Percentiles rank a stretch among this genome's conserved stretches.
Evolutionary conservation across 64 coral and sea anemone genomes (phyloP).

Genomic region (Acropora tenuis): DNA sequence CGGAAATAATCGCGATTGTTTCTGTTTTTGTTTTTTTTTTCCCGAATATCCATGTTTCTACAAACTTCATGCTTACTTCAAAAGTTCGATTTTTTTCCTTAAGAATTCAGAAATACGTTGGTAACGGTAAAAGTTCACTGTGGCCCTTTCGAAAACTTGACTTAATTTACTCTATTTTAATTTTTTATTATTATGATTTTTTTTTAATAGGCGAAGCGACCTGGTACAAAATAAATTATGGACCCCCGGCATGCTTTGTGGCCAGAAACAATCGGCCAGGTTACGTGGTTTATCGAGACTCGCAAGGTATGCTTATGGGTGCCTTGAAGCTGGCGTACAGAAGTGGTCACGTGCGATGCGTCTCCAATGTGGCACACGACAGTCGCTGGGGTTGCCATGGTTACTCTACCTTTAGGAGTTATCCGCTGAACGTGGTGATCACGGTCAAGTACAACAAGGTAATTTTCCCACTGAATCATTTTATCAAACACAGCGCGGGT

Average conservation of each 20-base stretch:
- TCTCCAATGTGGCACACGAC: slow-evolving; percentile 44
- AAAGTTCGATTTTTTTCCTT: too few relatives aligned
- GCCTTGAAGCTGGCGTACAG: slow-evolving; percentile 59
- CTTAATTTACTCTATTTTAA: too few relatives aligned
- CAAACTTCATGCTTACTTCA: too few relatives aligned
- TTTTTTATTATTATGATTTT: too few relatives aligned
- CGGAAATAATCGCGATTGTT: not conserved
- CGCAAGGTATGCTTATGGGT: slow-evolving; percentile 29
- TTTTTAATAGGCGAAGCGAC: not conserved
- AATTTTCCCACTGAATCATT: slow-evolving; percentile 33
- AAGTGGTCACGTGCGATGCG: slow-evolving; percentile 36
- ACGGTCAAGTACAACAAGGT: slow-evolving; percentile 56
- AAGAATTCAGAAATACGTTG: not conserved
- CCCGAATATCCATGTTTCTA: too few relatives aligned
- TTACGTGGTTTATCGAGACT: slow-evolving; percentile 39
- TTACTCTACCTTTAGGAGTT: slow-evolving; percentile 11
- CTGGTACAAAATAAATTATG: slow-evolving; percentile 3
- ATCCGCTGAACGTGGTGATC: slow-evolving; percentile 60
- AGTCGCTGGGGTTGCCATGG: slow-evolving; percentile 78
- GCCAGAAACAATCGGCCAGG: slow-evolving; percentile 42
- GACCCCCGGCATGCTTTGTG: slow-evolving; percentile 46
- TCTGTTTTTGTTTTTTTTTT: not conserved
- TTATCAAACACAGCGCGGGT: slow-evolving; percentile 12
- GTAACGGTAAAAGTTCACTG: too few relatives aligned
- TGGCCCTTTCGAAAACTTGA: too few relatives aligned